Percentiles rank a stretch among this genome's conserved stretches.
phyloP scores from a whole-genome alignment of 35 echinoderm and acorn worm genomes.

The Ophiothrix spiculata region DNA sequence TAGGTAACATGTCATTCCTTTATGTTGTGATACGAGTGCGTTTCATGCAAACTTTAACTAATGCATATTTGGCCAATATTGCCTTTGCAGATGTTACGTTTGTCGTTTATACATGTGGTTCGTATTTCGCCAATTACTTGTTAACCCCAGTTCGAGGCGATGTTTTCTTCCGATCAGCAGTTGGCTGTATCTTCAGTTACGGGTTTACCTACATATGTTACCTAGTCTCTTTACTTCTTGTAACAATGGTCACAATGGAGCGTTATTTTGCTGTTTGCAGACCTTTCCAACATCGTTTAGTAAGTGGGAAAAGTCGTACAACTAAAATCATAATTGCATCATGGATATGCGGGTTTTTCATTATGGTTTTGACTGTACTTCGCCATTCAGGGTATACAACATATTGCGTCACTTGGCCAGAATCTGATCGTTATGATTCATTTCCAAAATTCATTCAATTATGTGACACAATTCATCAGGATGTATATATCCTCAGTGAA shows the following conservation, averaged over 20 bases:
- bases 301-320: constrained; percentile 40
- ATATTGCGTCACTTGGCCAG: constrained; percentile 28
- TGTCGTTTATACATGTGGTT: neutral
- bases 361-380: neutral
- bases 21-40: constrained; percentile 13
- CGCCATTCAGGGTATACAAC: neutral
- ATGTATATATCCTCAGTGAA: neutral
- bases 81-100: constrained; percentile 8
- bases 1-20: constrained; percentile 16
- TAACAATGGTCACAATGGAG: constrained; percentile 33
- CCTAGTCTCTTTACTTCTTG: constrained; percentile 31
- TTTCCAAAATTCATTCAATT: constrained; percentile 23
- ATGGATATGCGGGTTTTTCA: constrained; percentile 7
- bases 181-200: constrained; percentile 16
- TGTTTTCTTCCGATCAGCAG: neutral
- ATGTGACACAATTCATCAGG: neutral
- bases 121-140: neutral
- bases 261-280: constrained; percentile 56
- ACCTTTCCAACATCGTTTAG: constrained; percentile 44
- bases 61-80: constrained; percentile 17
- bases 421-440: constrained; percentile 6
- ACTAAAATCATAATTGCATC: constrained; percentile 13
- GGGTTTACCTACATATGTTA: constrained; percentile 21
- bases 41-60: constrained; percentile 20
- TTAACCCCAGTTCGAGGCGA: neutral